Evolutionary conservation across 2,113 vertebrate species (phyloP), one percentile per base, ranked within the genome.

Genomic region (Chlamydotis undulata): DNA sequence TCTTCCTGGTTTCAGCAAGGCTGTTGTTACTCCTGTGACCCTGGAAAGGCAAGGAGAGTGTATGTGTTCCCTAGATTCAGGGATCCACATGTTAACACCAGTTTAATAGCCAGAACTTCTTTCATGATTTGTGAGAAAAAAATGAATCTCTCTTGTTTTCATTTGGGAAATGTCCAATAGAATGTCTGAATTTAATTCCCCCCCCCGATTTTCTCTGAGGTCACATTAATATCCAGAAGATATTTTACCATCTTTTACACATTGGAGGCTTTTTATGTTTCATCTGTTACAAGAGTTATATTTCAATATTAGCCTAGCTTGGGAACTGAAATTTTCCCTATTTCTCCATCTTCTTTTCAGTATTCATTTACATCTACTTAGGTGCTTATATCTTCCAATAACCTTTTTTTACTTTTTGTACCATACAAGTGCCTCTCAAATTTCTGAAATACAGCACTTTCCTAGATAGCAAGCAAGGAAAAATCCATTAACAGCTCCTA

Each of bases 1-100:
- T 95, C 57, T 89, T 90, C 94, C 92, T 41, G 67, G 74, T 94
- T 95, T 82, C 28, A 41, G 25, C 91, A 59, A 87, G 87, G 22
- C 28, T 53, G 14, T 52, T 87, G 31, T 87, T 71, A 50, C 53
- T 85, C 8, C n/a, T 47, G 53, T 95, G 87, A 96, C 93, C 75
- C 93, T 79, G 74, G 21, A 78, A 82, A 82, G 37, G 41, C 67
- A 89, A 89, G 49, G 67, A 83, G 69, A 83, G 14, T 80, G 31
- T 57, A 87, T 85, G 82, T 87, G 60, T 96, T 96, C 74, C 84
- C 74, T 56, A 82, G 59, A 35, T 93, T 61, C 35, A 43, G 69
- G 63, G 56, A 94, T 94, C 81, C 41, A 90, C 81, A 61, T 4
- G 2, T 49, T 71, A 82, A 76, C 24, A 50, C 50, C 57, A 43